Base-by-base conservation (phyloP, 2,888 invertebrate species). In the Tetragonula carbonaria region DNA sequence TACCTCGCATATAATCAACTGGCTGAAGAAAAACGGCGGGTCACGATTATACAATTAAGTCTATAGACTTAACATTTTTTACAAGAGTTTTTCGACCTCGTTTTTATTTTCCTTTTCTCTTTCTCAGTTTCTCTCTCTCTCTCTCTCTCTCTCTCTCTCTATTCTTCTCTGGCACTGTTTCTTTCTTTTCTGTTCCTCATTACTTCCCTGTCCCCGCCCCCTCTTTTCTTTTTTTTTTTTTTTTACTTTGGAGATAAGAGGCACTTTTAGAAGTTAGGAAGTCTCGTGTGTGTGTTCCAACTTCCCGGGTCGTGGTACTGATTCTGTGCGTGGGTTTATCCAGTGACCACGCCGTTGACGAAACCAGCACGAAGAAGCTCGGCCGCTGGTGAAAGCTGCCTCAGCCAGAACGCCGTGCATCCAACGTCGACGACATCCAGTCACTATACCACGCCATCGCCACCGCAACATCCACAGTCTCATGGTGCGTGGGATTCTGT, bases 401-500 rank as follows among this genome's bases (percentile, higher is more conserved):
- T 93, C 74, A 88, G 90, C 85, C 93, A 92, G 81, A 92, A 90
- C 81, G 90, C 88, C 83, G 92, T 91, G 85, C 93, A 93, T 89
- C 93, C 93, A 71, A 91, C 92, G 74, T 94, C 94, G 62, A 94
- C 94, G 74, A 94, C 94, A 73, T 94, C 94, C 71, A 94, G 94
- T 91, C 94, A 95, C 89, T 95, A 95, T 88, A 95, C 95, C 80
- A 95, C 95, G 80, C 95, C 93, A 86, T 95, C 93, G 89, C 95
- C 95, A 80, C 95, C 95, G 83, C 94, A 93, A 86, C 93, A 93
- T 87, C 91, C 92, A 77, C 92, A 93, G 80, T 91, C 93, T 80
- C 93, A 94, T 82, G 94, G 94, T 93, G 84, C 80, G 88, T 78
- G n/a, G n/a, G 66, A 16, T 16, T 45, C 45, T 16, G 14, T 45